These are phyloP conservation scores for Fragum fragum DNA, from an alignment of 2,888 invertebrate species.

Conservation along the genomic window DNA sequence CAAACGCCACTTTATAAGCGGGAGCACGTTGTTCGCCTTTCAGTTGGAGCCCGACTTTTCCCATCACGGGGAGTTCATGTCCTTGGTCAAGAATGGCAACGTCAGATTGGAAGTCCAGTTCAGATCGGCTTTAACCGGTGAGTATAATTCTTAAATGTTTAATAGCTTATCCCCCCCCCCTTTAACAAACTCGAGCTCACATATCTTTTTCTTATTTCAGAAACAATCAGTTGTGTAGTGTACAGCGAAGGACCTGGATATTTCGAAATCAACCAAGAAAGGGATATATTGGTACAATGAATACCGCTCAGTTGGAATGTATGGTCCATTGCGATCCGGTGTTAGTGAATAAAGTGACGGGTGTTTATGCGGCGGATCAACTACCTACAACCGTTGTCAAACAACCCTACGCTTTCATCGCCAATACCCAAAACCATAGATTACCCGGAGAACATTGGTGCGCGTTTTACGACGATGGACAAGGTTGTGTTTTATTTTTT, in stretches of 20 bases:
- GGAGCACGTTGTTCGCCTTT: constrained; percentile 31
- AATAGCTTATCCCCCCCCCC: neutral
- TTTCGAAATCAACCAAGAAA: constrained; percentile 31
- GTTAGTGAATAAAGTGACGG: constrained; percentile 23
- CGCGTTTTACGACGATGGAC: constrained; percentile 37
- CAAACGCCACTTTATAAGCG: constrained; percentile 11
- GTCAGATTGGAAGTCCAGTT: constrained; percentile 33
- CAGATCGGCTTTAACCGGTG: constrained; percentile 20
- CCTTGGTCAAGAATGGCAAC: constrained; percentile 34
- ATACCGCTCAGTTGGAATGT: constrained; percentile 37
- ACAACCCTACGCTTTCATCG: constrained; percentile 35
- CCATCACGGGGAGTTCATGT: constrained; percentile 47
- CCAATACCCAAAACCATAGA: constrained; percentile 34
- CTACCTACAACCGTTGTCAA: constrained; percentile 15
- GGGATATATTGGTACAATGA: constrained; percentile 34
- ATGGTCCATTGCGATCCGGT: constrained; percentile 36
- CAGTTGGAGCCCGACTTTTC: constrained; percentile 32
- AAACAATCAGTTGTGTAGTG: constrained; percentile 31
- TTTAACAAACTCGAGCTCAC: neutral
- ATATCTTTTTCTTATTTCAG: constrained; percentile 15
- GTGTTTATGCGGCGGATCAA: constrained; percentile 45
- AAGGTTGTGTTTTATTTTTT: constrained; percentile 27
- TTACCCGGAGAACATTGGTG: constrained; percentile 46
- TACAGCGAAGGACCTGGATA: constrained; percentile 27
- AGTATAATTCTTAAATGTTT: neutral